These are phyloP conservation scores for Plebejus melissa DNA, from an alignment of 2,888 invertebrate species.

Conservation along the genomic window DNA sequence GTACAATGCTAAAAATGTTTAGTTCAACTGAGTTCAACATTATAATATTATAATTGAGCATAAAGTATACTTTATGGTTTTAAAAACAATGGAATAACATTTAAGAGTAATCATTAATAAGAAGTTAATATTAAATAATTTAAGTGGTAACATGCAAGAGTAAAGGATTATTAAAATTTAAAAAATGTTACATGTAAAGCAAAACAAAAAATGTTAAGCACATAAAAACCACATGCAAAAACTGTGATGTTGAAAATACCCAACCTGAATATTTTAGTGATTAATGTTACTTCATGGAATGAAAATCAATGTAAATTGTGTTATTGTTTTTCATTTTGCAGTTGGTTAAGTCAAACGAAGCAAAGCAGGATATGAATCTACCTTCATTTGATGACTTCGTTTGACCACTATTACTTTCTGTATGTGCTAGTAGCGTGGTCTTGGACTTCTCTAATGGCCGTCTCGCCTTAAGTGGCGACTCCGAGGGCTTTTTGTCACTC, in stretches of 20 bases:
- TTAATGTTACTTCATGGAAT: conserved; percentile 38
- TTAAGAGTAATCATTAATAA: too few relatives aligned
- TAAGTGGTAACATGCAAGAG: not conserved
- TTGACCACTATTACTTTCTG: conserved; percentile 72
- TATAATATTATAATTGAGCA: too few relatives aligned
- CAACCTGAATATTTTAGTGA: conserved; percentile 38
- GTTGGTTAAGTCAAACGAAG: conserved; percentile 74
- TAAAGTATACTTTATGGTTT: too few relatives aligned
- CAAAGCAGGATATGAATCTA: conserved; percentile 66
- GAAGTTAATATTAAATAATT: too few relatives aligned
- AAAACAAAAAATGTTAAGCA: conserved; percentile 45
- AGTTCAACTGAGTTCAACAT: too few relatives aligned
- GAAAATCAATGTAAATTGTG: conserved; percentile 41
- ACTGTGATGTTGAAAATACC: conserved; percentile 47
- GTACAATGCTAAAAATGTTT: too few relatives aligned
- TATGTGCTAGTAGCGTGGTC: conserved; percentile 73
- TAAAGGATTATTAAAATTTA: conserved; percentile 29
- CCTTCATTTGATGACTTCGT: conserved; percentile 70
- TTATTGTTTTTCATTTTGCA: conserved; percentile 53
- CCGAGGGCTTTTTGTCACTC: conserved; percentile 67
- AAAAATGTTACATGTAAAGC: conserved; percentile 42
- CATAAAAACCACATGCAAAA: conserved; percentile 69
- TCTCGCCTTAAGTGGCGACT: conserved; percentile 68
- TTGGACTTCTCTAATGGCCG: conserved; percentile 72
- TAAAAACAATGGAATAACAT: too few relatives aligned